phyloP scores from a whole-genome alignment of 1,140 invertebrate genomes.

The Helicoverpa zea region DNA sequence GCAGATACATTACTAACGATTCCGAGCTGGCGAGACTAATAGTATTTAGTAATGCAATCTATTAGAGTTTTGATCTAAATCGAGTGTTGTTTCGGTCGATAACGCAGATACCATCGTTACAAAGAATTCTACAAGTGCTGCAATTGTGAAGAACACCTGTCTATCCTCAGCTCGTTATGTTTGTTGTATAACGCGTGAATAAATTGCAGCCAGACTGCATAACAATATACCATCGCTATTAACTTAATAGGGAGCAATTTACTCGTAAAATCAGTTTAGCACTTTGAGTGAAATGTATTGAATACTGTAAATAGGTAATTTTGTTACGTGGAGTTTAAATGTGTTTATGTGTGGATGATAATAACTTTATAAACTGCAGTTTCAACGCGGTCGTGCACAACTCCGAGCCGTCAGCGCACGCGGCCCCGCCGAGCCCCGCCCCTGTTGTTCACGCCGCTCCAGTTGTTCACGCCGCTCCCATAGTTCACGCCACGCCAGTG shows the following conservation, averaged over 20 bases:
- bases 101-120: slow-evolving; percentile 74
- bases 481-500: slow-evolving; percentile 53
- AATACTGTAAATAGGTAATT: slow-evolving; percentile 37
- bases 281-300: slow-evolving; percentile 35
- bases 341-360: slow-evolving; percentile 4
- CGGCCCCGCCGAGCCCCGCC: slow-evolving; percentile 50
- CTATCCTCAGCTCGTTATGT: slow-evolving; percentile 36
- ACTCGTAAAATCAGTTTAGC: slow-evolving; percentile 30
- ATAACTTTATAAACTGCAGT: slow-evolving; percentile 61
- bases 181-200: slow-evolving; percentile 52
- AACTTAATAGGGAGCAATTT: slow-evolving; percentile 44
- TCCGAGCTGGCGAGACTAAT: slow-evolving; percentile 75
- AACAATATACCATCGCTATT: slow-evolving; percentile 35
- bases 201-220: slow-evolving; percentile 41
- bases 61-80: slow-evolving; percentile 57
- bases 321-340: slow-evolving; percentile 27
- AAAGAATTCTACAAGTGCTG: slow-evolving; percentile 54
- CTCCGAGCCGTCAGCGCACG: slow-evolving; percentile 65
- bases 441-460: slow-evolving; percentile 60
- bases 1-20: slow-evolving; percentile 61
- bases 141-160: slow-evolving; percentile 53
- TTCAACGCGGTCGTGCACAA: slow-evolving; percentile 81
- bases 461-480: slow-evolving; percentile 69
- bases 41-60: slow-evolving; percentile 62
- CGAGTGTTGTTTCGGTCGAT: slow-evolving; percentile 74